Evolutionary conservation across 2,797 vertebrate genomes (phyloP), one percentile per base, ranked within the genome.

Genomic region (Gymnodraco acuticeps): DNA sequence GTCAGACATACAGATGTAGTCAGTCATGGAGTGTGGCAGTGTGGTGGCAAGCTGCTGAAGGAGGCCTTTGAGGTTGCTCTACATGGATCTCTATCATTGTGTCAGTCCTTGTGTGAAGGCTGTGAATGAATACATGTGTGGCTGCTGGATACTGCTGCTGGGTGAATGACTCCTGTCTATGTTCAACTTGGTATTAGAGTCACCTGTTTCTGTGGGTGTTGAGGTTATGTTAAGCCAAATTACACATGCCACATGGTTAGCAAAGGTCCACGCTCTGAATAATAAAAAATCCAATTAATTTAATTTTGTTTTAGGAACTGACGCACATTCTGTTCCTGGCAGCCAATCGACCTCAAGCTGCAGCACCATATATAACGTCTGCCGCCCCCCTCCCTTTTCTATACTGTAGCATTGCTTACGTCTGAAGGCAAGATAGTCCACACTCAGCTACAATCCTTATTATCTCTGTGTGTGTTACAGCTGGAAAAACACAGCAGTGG

Each of bases 381-480:
- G 45, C 53, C n/a, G 8, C 54, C 27, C 27, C 11, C 38, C 46
- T 19, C 61, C 45, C 23, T 27, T 42, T 53, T 31, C 19, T 46
- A 27, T 20, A 74, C 67, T 83, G 68, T 63, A 64, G 48, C 64
- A 48, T 10, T 64, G 67, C 27, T 83, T 75, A 77, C 60, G 78
- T 77, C 80, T 86, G 67, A 87, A 83, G 68, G 51, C 73, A 75
- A 80, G 15, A 73, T 62, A 59, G 33, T 82, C 65, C 70, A 75
- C 64, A 65, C 74, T 81, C 74, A 70, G 50, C 75, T 78, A 67
- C 55, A 61, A 78, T 73, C 70, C 79, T 73, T 62, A 76, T 78
- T 72, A 52, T 38, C 78, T 83, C 84, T 75, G 65, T 77, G 75
- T 79, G 80, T 82, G 78, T 72, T 90, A 84, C 85, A 87, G 87